Evolutionary conservation across 1,140 invertebrate species (phyloP), one percentile per base, ranked within the genome.

Genomic region (Diachasma alloeum): DNA sequence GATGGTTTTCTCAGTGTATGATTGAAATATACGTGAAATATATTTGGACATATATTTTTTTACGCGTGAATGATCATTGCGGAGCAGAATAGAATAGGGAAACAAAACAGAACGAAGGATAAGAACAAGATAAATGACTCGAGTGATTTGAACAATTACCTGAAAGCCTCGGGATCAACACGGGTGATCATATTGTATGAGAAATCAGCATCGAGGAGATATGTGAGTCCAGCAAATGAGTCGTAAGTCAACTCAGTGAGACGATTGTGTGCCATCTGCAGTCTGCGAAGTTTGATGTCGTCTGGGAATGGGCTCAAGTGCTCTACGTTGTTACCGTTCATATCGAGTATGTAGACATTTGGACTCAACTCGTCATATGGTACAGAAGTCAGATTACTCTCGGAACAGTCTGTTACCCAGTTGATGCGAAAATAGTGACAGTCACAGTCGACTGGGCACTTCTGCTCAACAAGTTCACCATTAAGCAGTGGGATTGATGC

Each of bases 341-440:
- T 89, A 83, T 94, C 93, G 74, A 94, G 85, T 73, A 94, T 90
- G 85, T 94, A 94, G 8, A 94, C 93, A 82, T 93, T 93, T 15
- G 90, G 89, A 82, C 93, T 94, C 39, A 94, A 90, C 76, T 93
- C 92, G 24, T 91, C 90, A 82, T 93, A 93, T 0, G 93, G 93
- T 22, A 94, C 92, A 69, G 90, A 90, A 1, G 93, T 94, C n/a
- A 94, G 88, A 84, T 94, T 94, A 84, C 93, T 94, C 81, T 94
- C 93, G 0, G 94, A 94, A 81, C 94, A 94, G 80, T 94, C 94
- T 0, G 93, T 94, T 76, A 94, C 93, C 93, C 93, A 94, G 86
- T 94, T 94, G 83, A 94, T 92, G 73, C 93, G 90, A 87, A 94
- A 94, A 86, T 94, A 94, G 88, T 94, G 93, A 83, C 93, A 94